Base-by-base conservation (phyloP, 1,140 invertebrate species). In the Cardiocondyla obscurior region DNA sequence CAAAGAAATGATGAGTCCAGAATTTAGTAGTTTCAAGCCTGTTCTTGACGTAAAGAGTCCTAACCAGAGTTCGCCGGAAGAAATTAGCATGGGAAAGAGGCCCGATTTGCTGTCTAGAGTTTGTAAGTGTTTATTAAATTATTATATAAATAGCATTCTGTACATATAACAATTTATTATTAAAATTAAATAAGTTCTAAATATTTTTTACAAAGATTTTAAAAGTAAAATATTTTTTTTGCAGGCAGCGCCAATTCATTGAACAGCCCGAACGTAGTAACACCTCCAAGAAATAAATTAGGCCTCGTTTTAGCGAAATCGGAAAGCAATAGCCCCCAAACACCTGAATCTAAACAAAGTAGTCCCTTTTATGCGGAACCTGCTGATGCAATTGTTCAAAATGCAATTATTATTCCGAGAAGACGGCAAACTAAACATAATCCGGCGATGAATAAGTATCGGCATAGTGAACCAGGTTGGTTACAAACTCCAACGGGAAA, bases 291-390 rank as follows among this genome's bases (percentile, higher is more conserved):
- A 42, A 94, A 94, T 53, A 93, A 94, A 67, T 62, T 94, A 0
- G 92, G 93, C 1, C 86, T 94, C 12, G 90, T 92, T 69, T 74
- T 94, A 8, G 86, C 92, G 1, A 92, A 92, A 42, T 93, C 93
- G 0, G 93, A 91, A 42, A 92, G 87, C 82, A 94, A 92, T 46
- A 94, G 93, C 36, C 93, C 92, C 1, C 85, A 90, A 72, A 94
- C 92, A 0, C 91, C 93, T 3, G 93, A 94, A 33, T 93, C 93
- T 25, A 96, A 96, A 85, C 96, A 97, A 89, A 96, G 96, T 12
- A 98, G 97, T 92, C 98, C 98, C 0, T 98, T 98, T 88, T 99
- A 99, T 92, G 97, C 97, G 2, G 98, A 98, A 94, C 98, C 98
- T 46, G 97, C 98, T 8, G 98, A 98, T 94, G 96, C 97, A 19